Base-by-base conservation (phyloP, 2,888 invertebrate species). In the Dioctria linearis region DNA sequence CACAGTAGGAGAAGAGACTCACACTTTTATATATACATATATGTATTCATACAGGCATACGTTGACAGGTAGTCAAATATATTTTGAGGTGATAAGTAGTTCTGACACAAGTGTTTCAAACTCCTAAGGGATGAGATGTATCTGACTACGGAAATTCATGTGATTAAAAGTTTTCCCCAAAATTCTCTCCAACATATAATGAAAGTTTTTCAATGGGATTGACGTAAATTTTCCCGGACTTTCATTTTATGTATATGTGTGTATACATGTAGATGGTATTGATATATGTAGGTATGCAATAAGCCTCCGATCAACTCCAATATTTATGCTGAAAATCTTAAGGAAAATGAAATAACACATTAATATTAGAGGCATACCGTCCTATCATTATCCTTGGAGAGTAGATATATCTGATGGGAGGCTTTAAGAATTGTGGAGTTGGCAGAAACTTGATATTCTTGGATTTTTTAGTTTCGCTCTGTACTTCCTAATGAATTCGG, bases 201-300 rank as follows among this genome's bases (percentile, higher is more conserved):
- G 59, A 57, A 75, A 43, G 46, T 59, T 75, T 25, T 59, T 75
- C 59, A 75, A 59, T 40, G 13, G 59, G 61, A 75, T 75, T 75
- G 75, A 75, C 75, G 75, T 75, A 61, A 80, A 78, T 78, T 67
- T 66, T 65, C 42, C 67, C 67, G 37, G 67, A 67, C 67, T 6
- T 37, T 6, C 66, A 66, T 67, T 67, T 54, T 2, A 54, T n/a
- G 11, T 54, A n/a, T 54, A 4, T 67, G 49, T 46, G 67, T 67
- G 46, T 43, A 11, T 46, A 6, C 0, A 25, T 25, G 25, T 25
- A 25, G 25, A 25, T 25, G 25, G 25, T 25, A 25, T 25, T 1
- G 25, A 25, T 25, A 25, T 25, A n/a, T n/a, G n/a, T n/a, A 25
- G 25, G 25, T 25, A 25, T 25, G 11, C 9, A 13, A 46, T 49